A percentile compares a stretch with the other conserved stretches of the same genome.
phyloP scores from a whole-genome alignment of 2,888 invertebrate species.

The Spicauda simplicius region DNA sequence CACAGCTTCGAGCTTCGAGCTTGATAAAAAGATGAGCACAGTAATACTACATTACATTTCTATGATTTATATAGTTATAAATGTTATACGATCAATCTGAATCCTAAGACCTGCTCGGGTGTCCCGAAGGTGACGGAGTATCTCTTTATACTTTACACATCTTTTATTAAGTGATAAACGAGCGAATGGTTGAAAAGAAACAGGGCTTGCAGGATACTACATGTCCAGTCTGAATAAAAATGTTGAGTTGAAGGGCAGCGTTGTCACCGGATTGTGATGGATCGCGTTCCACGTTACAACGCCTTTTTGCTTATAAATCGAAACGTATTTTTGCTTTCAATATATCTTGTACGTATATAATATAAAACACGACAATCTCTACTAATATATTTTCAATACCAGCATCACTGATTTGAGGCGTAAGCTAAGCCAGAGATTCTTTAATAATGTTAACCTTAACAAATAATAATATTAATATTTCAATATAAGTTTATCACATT shows the following conservation, averaged over 20 bases:
- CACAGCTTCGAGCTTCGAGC: no score
- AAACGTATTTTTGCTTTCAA: neutral
- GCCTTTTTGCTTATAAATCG: neutral
- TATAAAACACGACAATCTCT: no score
- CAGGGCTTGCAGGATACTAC: neutral
- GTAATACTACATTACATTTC: no score
- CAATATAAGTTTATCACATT: no score
- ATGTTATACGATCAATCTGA: neutral
- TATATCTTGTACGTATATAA: no score
- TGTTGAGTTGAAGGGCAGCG: neutral
- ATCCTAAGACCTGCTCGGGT: constrained; percentile 1
- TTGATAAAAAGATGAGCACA: no score
- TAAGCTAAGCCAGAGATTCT: no score
- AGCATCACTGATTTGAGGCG: no score
- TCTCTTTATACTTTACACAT: neutral
- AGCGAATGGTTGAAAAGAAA: neutral
- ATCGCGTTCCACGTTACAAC: neutral
- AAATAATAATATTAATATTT: no score
- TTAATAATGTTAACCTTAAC: no score
- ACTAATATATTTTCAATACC: no score
- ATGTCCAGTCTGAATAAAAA: neutral
- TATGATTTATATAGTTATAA: neutral
- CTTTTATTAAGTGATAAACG: constrained; percentile 3
- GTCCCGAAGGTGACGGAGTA: neutral
- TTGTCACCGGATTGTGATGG: neutral